Base-by-base conservation (phyloP, 2,797 vertebrate genomes). In the Ciconia nigra region DNA sequence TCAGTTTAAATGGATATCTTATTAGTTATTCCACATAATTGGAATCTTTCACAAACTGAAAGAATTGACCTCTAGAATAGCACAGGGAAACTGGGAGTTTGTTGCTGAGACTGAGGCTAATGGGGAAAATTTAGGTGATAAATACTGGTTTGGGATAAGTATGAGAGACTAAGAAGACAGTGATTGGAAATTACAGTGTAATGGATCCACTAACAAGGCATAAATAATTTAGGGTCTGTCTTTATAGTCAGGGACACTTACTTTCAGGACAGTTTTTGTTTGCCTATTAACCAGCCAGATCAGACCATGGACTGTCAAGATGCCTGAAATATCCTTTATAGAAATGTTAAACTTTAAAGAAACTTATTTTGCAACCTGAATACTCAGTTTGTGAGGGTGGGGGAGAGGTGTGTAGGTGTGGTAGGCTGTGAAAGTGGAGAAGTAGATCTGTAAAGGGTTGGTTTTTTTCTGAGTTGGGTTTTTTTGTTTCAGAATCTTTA, bases 401-500 rank as follows among this genome's bases (percentile, higher is more conserved):
- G 13, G 31, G 3, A 11, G 26, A 31, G 5, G 2, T 67, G 1
- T n/a, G 22, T 39, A 41, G 2, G 4, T 35, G 11, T 58, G 35
- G 21, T 26, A 77, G 37, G 7, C 7, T 57, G 19, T 42, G 33
- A 42, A 86, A 86, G 4, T 25, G 19, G 9, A 55, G 11, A 67
- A 77, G 10, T 7, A 31, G 8, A 19, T 37, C 7, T 10, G 58
- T 66, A n/a, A 67, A 42, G 7, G 0, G 0, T 22, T 65, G 28
- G 0, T 0, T 9, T 72, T 31, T 67, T 65, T 28, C 33, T 62
- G 11, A 20, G 11, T 22, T 44, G 11, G 1, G 2, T 3, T 22
- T 19, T 42, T 37, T 77, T n/a, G 8, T 72, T 88, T 52, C 18
- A 49, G 6, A 57, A 31, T 58, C 17, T 69, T 66, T 49, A 82